Evolutionary conservation across 2,888 invertebrate genomes (phyloP), one percentile per base, ranked within the genome.

Genomic region (Lypha dubia): DNA sequence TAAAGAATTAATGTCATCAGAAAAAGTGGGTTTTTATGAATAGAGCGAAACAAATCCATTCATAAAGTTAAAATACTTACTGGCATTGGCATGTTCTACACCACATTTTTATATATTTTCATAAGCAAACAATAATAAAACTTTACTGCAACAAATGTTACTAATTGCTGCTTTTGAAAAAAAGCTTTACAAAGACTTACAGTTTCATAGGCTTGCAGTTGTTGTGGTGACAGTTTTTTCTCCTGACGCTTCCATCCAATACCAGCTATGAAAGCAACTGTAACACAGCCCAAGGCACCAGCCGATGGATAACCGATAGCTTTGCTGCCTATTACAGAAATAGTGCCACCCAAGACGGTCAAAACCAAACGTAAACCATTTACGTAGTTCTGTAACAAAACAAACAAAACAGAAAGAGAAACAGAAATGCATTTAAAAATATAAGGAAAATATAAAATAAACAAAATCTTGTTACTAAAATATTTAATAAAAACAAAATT

Each of bases 321-420:
- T 79, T 93, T 93, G 88, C 95, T 94, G 53, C 95, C 95, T 90
- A 95, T 93, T 74, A 95, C 93, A 1, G 95, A 93, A 74, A 95
- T 92, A 65, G 94, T 92, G 70, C 95, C 95, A 65, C 94, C 94
- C 70, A 94, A 93, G 67, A 94, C 92, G 60, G 95, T 92, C 87
- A 95, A 88, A 63, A 94, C 88, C 80, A 94, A 93, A 81, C 95
- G 92, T 71, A 93, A 88, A 1, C 92, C 92, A 83, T 92, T 90
- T 56, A 91, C 88, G 88, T 93, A 92, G 85, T 90, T 89, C 93
- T 93, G 87, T 22, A 70, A 71, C 3, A 62, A 46, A 65, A 41
- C n/a, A n/a, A n/a, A n/a, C n/a, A n/a, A n/a, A n/a, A n/a, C n/a
- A n/a, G 70, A 35, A 24, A 38, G 0, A 24, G 58, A 38, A 65